Base-by-base conservation (phyloP, 92 coral and sea anemone species). In the Actinernus sp. region DNA sequence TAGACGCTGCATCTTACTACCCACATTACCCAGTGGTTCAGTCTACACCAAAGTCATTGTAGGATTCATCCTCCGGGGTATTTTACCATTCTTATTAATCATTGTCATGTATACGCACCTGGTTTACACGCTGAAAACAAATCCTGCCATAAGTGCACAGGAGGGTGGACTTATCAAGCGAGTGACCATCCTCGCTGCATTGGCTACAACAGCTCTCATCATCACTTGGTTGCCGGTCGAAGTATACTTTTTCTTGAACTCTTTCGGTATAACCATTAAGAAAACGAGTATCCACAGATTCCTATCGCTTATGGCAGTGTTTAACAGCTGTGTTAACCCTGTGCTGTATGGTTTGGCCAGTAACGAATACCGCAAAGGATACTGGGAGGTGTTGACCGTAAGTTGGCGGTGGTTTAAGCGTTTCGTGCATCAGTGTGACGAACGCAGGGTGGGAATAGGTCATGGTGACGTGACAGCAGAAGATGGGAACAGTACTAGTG, bases 151-250 rank as follows among this genome's bases (percentile, higher is more conserved):
- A n/a, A n/a, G n/a, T n/a, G n/a, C n/a, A n/a, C n/a, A n/a, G n/a
- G n/a, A n/a, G n/a, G n/a, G 8, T 55, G 6, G 67, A 45, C 20
- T 25, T 14, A 9, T 18, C 22, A 82, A 83, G 51, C 81, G 67
- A 21, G 75, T 91, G 74, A 91, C 97, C 26, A 71, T 44, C 13
- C 76, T 91, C 21, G 93, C 97, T 2, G 62, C 84, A 20, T 44
- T 77, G 23, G 88, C 93, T 0, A 75, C 91, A 2, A 17, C 66
- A 50, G 66, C 87, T 21, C 67, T 91, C 49, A 65, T 91, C 29
- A 27, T 91, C 20, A 85, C 88, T 34, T 91, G 97, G 97, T 55
- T 80, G 12, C 85, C 85, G 16, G 59, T 58, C 46, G 78, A 78
- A 44, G 46, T 78, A 17, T 80, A 69, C 55, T 77, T 73, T 54